A percentile compares a stretch with the other conserved stretches of the same genome.
These are phyloP conservation scores for Keiferia lycopersicella DNA, from an alignment of 2,888 invertebrate genomes.

Conservation along the genomic window DNA sequence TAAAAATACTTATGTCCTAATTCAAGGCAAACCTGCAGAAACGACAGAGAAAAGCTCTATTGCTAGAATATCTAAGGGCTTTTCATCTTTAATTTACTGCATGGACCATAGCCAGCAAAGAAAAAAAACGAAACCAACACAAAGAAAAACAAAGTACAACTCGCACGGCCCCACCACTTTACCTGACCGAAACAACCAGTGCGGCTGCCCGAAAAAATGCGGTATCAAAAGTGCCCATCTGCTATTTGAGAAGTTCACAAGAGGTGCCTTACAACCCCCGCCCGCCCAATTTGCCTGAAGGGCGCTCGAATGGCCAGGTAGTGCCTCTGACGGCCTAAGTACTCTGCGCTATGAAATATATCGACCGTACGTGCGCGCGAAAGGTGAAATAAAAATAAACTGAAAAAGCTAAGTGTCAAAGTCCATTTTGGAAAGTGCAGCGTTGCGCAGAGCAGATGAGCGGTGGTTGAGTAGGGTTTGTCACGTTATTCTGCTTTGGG, in stretches of 20 bases:
- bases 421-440: slow-evolving; percentile 39
- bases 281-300: slow-evolving; percentile 62
- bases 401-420: slow-evolving; percentile 59
- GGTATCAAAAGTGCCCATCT: slow-evolving; percentile 27
- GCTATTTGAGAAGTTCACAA: slow-evolving; percentile 30
- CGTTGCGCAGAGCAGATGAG: background rate
- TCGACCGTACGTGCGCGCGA: slow-evolving; percentile 64
- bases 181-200: slow-evolving; percentile 19
- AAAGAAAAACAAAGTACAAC: slow-evolving; percentile 4
- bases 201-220: slow-evolving; percentile 14
- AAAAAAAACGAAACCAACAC: background rate
- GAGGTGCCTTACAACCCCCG: slow-evolving; percentile 52
- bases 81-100: too few relatives aligned
- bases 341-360: slow-evolving; percentile 63
- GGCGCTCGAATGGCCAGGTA: slow-evolving; percentile 48
- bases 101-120: background rate
- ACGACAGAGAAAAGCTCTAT: too few relatives aligned
- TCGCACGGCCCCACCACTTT: slow-evolving; percentile 13
- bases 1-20: background rate
- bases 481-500: slow-evolving; percentile 21
- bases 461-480: slow-evolving; percentile 18
- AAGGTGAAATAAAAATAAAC: slow-evolving; percentile 65
- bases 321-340: slow-evolving; percentile 44
- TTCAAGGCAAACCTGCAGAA: too few relatives aligned
- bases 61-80: too few relatives aligned